Evolutionary conservation across 2,888 invertebrate genomes (phyloP).

Genomic region (Drosophila vallismaia): DNA sequence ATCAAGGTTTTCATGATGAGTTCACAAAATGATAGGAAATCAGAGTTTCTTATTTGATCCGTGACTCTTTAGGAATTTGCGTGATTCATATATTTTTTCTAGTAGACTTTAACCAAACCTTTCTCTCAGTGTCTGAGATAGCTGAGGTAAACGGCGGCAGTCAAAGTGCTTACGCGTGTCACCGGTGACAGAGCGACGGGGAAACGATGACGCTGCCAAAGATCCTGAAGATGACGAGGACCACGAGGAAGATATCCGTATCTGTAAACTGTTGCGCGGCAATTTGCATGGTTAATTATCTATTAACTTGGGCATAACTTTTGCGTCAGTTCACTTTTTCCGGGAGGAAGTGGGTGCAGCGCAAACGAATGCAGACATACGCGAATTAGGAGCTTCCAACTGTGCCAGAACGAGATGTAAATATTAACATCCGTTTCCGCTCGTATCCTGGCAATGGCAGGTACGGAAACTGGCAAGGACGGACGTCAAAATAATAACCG

Average conservation of each 20-base stretch:
- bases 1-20: not conserved
- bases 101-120: not conserved
- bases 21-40: not conserved
- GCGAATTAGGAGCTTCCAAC: conserved; percentile 23
- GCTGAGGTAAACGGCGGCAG: conserved; percentile 25
- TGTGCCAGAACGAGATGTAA: conserved; percentile 38
- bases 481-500: conserved; percentile 22
- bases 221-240: conserved; percentile 39
- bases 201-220: conserved; percentile 21
- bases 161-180: conserved; percentile 51
- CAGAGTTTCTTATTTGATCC: too few relatives aligned
- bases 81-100: too few relatives aligned
- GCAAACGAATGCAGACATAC: conserved; percentile 25
- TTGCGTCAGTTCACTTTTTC: conserved; percentile 16
- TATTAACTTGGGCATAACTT: conserved; percentile 78
- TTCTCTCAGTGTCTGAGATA: conserved; percentile 4
- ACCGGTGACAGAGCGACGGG: conserved; percentile 31
- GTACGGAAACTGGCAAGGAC: conserved; percentile 44
- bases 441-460: conserved; percentile 38
- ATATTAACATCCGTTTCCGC: conserved; percentile 66
- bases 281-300: conserved; percentile 80
- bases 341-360: not conserved
- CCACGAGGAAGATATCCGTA: conserved; percentile 42
- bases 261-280: conserved; percentile 76
- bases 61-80: not conserved